Base-by-base conservation (phyloP, 2,113 vertebrate species). In the Anarhynchus alexandrinus region DNA sequence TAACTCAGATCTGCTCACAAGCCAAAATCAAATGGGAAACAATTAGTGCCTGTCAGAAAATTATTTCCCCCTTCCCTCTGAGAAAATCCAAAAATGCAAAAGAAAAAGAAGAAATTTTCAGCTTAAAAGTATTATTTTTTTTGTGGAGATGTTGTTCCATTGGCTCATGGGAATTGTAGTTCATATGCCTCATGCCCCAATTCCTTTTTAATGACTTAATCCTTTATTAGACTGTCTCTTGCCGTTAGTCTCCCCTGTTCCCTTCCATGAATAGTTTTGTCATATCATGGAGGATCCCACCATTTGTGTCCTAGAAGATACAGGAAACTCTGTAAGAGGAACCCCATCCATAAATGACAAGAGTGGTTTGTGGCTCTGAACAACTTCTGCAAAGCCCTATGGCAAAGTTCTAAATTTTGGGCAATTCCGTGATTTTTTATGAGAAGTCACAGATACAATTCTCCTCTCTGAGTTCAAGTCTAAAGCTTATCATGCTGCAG, bases 41-140 rank as follows among this genome's bases (percentile, higher is more conserved):
- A 95, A 96, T 97, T 96, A 96, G 90, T 96, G 92, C 77, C 81
- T 92, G 94, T 96, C 83, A 96, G 83, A 91, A 96, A 96, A 92
- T 86, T 0, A 72, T 89, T 93, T 95, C 29, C 62, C 49, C 52
- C 61, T 89, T 82, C 27, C 69, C 79, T 57, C 9, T 69, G 77
- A 95, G 89, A 96, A 96, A 95, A 96, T 54, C 49, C 13, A 95
- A 96, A 96, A 94, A 93, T 82, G 49, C 32, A 82, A 94, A 92
- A 91, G 51, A 52, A 86, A 94, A 94, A 78, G 36, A 92, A 4
- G 36, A 92, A 3, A 22, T 45, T 78, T 93, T 91, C 83, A 91
- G 14, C 65, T 88, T 73, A 93, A 91, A 96, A 86, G 9, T 64
- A 93, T 91, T 88, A 92, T 67, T 82, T 94, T 82, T 82, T 17